Conservation (phyloP, 2,113 vertebrate genomes). For the Salvelinus sp. region DNA sequence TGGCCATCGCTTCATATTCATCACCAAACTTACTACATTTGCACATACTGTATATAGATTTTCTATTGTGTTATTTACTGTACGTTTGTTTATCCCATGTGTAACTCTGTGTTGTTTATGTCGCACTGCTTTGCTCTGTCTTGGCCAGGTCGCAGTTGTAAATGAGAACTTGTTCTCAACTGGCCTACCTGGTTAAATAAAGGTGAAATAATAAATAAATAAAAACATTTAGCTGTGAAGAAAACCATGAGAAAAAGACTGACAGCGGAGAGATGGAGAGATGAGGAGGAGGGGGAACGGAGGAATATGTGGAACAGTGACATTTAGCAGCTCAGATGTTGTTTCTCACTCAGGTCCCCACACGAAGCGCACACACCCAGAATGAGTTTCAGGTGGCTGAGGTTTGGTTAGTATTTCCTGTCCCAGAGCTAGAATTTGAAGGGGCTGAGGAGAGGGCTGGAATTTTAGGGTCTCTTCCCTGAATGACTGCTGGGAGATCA, state of each 20-base stretch:
- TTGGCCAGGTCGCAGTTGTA: too few species aligned
- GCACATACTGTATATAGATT: too few species aligned
- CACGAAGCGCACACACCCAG: background rate
- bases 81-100: too few species aligned
- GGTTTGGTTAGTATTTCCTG: constrained; percentile 63
- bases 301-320: background rate
- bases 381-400: constrained; percentile 33
- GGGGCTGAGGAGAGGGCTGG: constrained; percentile 31
- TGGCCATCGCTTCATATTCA: too few species aligned
- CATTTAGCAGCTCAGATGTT: background rate
- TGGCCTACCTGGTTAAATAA: too few species aligned
- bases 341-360: background rate
- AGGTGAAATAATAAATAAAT: too few species aligned
- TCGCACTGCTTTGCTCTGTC: too few species aligned
- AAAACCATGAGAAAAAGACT: constrained; percentile 63
- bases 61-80: too few species aligned
- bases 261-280: constrained; percentile 33
- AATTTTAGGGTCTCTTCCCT: constrained; percentile 45
- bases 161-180: too few species aligned
- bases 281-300: background rate
- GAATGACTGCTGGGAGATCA: constrained; percentile 39
- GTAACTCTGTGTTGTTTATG: too few species aligned
- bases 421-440: constrained; percentile 20
- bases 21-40: too few species aligned
- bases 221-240: constrained; percentile 57